Conservation (phyloP, 92 coral and sea anemone species). For the Siderastrea siderea region DNA sequence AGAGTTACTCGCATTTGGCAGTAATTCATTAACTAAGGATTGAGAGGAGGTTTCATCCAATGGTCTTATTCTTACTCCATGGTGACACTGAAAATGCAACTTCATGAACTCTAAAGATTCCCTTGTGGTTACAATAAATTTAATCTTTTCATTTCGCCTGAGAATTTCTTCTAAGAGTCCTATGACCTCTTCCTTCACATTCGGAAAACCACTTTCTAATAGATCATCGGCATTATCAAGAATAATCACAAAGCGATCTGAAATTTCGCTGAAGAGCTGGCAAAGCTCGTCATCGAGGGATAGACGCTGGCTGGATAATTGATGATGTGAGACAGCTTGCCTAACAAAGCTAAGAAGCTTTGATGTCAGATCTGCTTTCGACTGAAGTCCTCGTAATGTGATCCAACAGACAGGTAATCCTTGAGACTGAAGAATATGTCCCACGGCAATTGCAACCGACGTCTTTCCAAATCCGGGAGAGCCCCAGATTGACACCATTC, state of each 20-base stretch:
- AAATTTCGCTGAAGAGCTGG: slow-evolving; percentile 1
- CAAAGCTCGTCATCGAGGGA: slow-evolving; percentile 13
- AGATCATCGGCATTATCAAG: slow-evolving; percentile 53
- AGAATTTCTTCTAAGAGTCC: slow-evolving; percentile 20
- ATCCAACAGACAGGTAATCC: slow-evolving; percentile 29
- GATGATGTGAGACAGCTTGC: not conserved
- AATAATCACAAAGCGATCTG: slow-evolving; percentile 2
- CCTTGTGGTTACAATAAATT: not conserved
- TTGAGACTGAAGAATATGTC: slow-evolving; percentile 22
- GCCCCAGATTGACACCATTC: slow-evolving; percentile 40
- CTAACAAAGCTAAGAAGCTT: not conserved
- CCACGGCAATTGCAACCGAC: slow-evolving; percentile 33
- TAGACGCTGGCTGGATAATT: not conserved
- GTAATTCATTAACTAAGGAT: too few species aligned
- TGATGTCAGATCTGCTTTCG: slow-evolving; percentile 17
- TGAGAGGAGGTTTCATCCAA: too few species aligned
- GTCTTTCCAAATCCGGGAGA: slow-evolving; percentile 62
- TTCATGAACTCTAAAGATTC: too few species aligned
- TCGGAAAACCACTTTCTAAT: not conserved
- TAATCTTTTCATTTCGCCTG: not conserved
- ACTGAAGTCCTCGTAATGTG: slow-evolving; percentile 2
- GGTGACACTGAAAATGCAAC: too few species aligned
- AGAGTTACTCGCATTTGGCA: too few species aligned
- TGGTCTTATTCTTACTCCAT: too few species aligned
- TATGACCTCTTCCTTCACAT: slow-evolving; percentile 4